Percentiles rank a stretch among this genome's conserved stretches.
phyloP scores from a whole-genome alignment of 2,888 invertebrate genomes.

The Emmelina monodactyla region DNA sequence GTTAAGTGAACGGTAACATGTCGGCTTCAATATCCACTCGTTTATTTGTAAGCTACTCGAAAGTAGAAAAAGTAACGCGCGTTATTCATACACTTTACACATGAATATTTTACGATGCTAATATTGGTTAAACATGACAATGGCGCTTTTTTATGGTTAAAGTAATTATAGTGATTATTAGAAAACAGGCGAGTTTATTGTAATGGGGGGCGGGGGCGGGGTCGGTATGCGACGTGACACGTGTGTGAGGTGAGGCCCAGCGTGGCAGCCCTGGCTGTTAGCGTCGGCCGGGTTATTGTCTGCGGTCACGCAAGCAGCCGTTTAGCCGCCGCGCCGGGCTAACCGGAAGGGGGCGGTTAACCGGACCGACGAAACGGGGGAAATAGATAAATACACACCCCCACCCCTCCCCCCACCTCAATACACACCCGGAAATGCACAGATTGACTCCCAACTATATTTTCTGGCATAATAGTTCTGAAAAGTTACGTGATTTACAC shows the following conservation, averaged over 20 bases:
- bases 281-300: constrained; percentile 65
- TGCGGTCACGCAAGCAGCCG: constrained; percentile 67
- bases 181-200: too few relatives aligned
- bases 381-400: constrained; percentile 67
- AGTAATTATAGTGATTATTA: too few relatives aligned
- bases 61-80: too few relatives aligned
- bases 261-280: constrained; percentile 66
- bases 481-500: constrained; percentile 64
- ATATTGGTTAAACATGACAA: too few relatives aligned
- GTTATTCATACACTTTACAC: too few relatives aligned
- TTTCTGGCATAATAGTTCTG: constrained; percentile 64
- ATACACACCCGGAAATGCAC: constrained; percentile 67
- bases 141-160: too few relatives aligned
- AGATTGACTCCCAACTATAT: constrained; percentile 65
- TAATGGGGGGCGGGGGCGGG: constrained; percentile 17
- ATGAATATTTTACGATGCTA: too few relatives aligned
- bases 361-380: constrained; percentile 66
- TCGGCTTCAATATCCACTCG: too few relatives aligned
- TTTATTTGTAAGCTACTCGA: too few relatives aligned
- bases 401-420: too few relatives aligned
- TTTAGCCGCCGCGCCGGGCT: constrained; percentile 65
- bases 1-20: too few relatives aligned
- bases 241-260: constrained; percentile 23
- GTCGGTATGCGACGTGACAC: constrained; percentile 24
- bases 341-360: constrained; percentile 66